Percentiles rank a stretch among this genome's conserved stretches.
Conservation (phyloP, 2,797 vertebrate genomes). For the Ambastaia sidthimunki region DNA sequence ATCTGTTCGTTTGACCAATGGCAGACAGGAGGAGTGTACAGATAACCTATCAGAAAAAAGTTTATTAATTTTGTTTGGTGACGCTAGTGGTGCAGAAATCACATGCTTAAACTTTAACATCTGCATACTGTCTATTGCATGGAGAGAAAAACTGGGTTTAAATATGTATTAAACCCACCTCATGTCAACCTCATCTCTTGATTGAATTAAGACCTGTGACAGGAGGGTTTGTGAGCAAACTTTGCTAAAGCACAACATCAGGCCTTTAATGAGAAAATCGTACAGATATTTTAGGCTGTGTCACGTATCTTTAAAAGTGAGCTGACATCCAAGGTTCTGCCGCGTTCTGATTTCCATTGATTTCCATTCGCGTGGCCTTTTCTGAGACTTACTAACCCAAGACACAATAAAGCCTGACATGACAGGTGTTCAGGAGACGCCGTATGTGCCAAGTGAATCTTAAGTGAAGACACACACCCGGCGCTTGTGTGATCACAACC, state of each 20-base stretch:
- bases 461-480: slow-evolving; percentile 19
- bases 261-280: not conserved
- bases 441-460: slow-evolving; percentile 22
- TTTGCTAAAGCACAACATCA: not conserved
- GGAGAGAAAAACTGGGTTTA: not conserved
- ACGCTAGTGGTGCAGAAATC: no score
- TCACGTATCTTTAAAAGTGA: not conserved
- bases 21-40: no score
- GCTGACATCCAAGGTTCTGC: not conserved
- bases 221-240: not conserved
- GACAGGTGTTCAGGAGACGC: slow-evolving; percentile 35
- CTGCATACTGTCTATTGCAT: not conserved
- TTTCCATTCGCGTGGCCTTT: slow-evolving; percentile 31
- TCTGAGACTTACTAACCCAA: slow-evolving; percentile 5
- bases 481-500: slow-evolving; percentile 2
- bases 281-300: not conserved
- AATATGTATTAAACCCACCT: not conserved
- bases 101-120: not conserved
- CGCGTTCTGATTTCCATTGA: slow-evolving; percentile 31
- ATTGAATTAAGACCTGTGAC: not conserved
- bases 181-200: not conserved
- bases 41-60: no score
- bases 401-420: slow-evolving; percentile 26
- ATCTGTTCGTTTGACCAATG: no score
- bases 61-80: no score